Conservation (phyloP, 2,797 vertebrate genomes). For the Poecilia wingei region DNA sequence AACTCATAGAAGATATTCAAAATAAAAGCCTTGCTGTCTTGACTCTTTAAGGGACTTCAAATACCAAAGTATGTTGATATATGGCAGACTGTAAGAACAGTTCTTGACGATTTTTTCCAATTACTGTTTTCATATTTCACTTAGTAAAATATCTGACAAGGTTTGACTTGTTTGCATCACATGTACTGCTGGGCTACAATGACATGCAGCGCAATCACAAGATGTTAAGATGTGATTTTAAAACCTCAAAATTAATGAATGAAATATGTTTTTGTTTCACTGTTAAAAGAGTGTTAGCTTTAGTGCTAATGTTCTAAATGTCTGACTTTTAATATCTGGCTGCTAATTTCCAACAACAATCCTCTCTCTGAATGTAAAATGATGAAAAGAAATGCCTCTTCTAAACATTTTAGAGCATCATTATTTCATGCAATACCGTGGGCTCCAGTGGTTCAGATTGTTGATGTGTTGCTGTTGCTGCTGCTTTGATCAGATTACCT, state of each 20-base stretch:
- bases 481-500: slow-evolving; percentile 53
- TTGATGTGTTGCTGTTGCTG: slow-evolving; percentile 14
- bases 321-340: not conserved
- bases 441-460: not conserved
- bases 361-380: not conserved
- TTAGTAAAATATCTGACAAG: not conserved
- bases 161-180: not conserved
- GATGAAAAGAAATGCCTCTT: not conserved
- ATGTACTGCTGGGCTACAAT: slow-evolving; percentile 1
- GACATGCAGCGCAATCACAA: slow-evolving; percentile 9
- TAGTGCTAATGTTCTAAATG: too few species aligned
- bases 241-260: slow-evolving; percentile 1
- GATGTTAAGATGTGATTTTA: slow-evolving; percentile 13
- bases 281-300: not conserved
- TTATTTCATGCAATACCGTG: not conserved
- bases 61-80: not conserved
- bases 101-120: not conserved
- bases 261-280: not conserved
- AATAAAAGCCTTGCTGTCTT: not conserved
- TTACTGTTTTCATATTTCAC: not conserved
- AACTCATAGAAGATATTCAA: not conserved
- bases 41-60: not conserved
- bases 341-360: not conserved
- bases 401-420: not conserved
- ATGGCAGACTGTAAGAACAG: not conserved